Evolutionary conservation across 2,888 invertebrate genomes (phyloP), one percentile per base, ranked within the genome.

Genomic region (Microctonus aethiopoides): DNA sequence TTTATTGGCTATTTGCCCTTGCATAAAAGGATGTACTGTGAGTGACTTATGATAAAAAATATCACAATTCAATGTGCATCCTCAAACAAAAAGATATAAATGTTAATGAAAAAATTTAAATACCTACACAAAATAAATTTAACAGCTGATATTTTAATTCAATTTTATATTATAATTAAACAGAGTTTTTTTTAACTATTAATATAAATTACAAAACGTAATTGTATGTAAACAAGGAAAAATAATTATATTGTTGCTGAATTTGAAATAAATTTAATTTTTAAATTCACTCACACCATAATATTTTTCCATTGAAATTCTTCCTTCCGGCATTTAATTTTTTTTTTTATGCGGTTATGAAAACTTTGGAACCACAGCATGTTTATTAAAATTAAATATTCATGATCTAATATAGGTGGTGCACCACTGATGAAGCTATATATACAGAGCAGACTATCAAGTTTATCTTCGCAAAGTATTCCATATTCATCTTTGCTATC

Each of bases 301-400:
- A 66, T 9, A 78, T 26, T 10, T 76, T 66, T 7, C 57, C 79
- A 78, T 16, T 20, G 67, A 64, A 57, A 52, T 51, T 51, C 26
- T 13, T 24, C 20, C 22, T 36, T 56, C n/a, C 24, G n/a, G 39
- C 39, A 6, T 36, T 10, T 36, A 7, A 41, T 3, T 41, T 41
- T 41, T 41, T 5, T 29, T 29, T 9, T 22, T 32, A 11, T 6
- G 26, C 29, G 20, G n/a, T 29, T 20, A 16, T 9, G 24, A 7
- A 32, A 29, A 24, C 24, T 41, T 56, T 11, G 11, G 13, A 66
- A 66, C 34, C 16, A 13, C 36, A 46, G 60, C 51, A 52, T n/a
- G 54, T 60, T 59, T 10, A 67, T 46, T 46, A 60, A 46, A 46
- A 52, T 67, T 51, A 60, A 32, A 67, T 52, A 46, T 51, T 65